Evolutionary conservation across 1,140 invertebrate species (phyloP).

Genomic region (Zophobas morio): DNA sequence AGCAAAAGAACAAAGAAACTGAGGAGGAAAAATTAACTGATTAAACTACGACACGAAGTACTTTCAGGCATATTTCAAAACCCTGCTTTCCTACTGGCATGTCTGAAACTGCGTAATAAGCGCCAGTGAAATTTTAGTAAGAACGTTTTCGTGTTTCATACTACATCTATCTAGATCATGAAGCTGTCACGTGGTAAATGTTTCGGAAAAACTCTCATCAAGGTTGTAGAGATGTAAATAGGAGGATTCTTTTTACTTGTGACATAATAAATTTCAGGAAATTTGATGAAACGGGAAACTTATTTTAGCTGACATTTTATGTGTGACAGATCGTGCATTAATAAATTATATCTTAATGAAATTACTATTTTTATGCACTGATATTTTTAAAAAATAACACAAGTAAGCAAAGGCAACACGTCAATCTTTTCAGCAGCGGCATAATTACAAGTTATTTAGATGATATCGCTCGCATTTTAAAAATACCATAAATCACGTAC

Average conservation of each 20-base stretch:
- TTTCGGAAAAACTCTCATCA: conserved; percentile 33
- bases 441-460: no score
- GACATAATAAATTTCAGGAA: background rate
- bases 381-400: no score
- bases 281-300: no score
- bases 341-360: no score
- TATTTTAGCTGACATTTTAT: no score
- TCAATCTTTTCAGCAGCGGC: no score
- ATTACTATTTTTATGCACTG: no score
- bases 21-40: background rate
- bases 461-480: no score
- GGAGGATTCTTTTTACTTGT: conserved; percentile 1
- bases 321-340: no score
- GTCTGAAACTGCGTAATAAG: background rate
- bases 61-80: background rate
- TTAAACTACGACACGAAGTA: background rate
- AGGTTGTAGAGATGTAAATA: background rate
- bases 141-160: conserved; percentile 23
- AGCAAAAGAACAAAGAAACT: background rate
- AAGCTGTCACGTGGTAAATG: conserved; percentile 30
- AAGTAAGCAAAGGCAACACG: no score
- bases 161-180: conserved; percentile 28
- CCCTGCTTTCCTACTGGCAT: background rate
- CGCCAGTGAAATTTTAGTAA: conserved; percentile 19
- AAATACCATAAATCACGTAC: no score